Base-by-base conservation (phyloP, 1,140 invertebrate species). In the Bombus soroeensis region DNA sequence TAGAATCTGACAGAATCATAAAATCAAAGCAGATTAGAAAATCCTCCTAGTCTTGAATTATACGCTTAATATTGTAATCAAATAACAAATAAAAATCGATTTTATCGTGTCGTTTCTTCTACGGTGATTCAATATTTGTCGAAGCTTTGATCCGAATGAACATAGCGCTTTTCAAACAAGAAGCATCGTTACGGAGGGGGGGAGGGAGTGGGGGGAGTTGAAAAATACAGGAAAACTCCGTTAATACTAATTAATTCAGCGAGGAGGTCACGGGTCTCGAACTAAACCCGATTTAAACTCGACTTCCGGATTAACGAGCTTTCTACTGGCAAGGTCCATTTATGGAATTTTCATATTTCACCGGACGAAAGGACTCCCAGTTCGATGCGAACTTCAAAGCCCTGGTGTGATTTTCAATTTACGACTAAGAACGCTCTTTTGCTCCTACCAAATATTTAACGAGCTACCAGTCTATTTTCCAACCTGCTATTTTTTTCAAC, bases 271-370 rank as follows among this genome's bases (percentile, higher is more conserved):
- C 18, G 32, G 3, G 10, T 32, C 22, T 32, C 57, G 59, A 41
- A 41, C 10, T 64, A 41, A 77, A 18, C n/a, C 37, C 41, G 28
- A 62, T 78, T 78, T 78, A 64, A 47, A 32, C 39, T 22, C 32
- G 53, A 59, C 34, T 78, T 64, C 18, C 39, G 59, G 59, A 78
- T 78, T 64, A 78, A 41, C 37, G 39, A 77, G 37, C 18, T n/a
- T n/a, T 28, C 37, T 39, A 15, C 25, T 62, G 75, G 34, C 22
- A 37, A 25, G 10, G 53, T 28, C 13, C 34, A 39, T 34, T 76
- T 57, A 39, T 76, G 47, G 47, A 76, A 78, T 64, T 78, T 78
- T 78, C 76, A 78, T 78, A 78, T 64, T 78, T 66, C 59, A 78
- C 22, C n/a, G 9, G 39, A 28, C 15, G 53, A 59, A 59, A 39